phyloP scores from a whole-genome alignment of 1,140 invertebrate species.

The Cyphomyrmex costatus region DNA sequence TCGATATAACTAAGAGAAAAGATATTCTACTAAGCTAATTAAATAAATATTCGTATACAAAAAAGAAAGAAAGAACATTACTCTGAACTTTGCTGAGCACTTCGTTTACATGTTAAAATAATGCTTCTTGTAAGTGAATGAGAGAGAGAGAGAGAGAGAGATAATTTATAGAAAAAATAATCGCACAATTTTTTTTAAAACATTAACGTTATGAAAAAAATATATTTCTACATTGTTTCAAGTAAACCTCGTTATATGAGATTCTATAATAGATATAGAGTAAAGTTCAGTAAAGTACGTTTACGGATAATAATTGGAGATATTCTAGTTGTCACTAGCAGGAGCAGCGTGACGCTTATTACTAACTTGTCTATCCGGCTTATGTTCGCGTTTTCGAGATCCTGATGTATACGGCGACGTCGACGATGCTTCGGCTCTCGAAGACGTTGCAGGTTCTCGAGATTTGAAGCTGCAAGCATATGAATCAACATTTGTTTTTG shows the following conservation, averaged over 20 bases:
- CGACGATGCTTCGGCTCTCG: slow-evolving; percentile 10
- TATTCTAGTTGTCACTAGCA: slow-evolving; percentile 74
- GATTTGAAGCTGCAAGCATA: slow-evolving; percentile 67
- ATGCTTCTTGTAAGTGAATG: not conserved
- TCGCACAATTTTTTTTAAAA: not conserved
- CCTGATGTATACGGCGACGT: slow-evolving; percentile 40
- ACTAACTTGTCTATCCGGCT: slow-evolving; percentile 75
- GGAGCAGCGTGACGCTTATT: slow-evolving; percentile 80
- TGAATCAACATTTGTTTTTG: slow-evolving; percentile 14
- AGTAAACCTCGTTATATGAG: slow-evolving; percentile 37
- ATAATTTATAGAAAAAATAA: slow-evolving; percentile 33
- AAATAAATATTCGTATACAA: slow-evolving; percentile 41
- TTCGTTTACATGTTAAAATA: slow-evolving; percentile 13
- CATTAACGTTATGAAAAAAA: slow-evolving; percentile 12
- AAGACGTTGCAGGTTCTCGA: slow-evolving; percentile 9
- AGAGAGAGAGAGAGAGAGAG: too few relatives aligned
- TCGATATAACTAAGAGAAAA: slow-evolving; percentile 21
- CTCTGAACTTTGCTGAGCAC: not conserved
- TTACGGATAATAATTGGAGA: slow-evolving; percentile 43
- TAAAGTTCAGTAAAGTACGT: slow-evolving; percentile 1
- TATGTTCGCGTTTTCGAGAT: slow-evolving; percentile 82
- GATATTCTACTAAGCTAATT: not conserved
- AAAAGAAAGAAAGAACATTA: slow-evolving; percentile 11
- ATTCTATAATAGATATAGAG: slow-evolving; percentile 22
- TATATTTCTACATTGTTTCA: slow-evolving; percentile 20